These are phyloP conservation scores for Cabera pusaria DNA, from an alignment of 2,888 invertebrate genomes.

Conservation along the genomic window DNA sequence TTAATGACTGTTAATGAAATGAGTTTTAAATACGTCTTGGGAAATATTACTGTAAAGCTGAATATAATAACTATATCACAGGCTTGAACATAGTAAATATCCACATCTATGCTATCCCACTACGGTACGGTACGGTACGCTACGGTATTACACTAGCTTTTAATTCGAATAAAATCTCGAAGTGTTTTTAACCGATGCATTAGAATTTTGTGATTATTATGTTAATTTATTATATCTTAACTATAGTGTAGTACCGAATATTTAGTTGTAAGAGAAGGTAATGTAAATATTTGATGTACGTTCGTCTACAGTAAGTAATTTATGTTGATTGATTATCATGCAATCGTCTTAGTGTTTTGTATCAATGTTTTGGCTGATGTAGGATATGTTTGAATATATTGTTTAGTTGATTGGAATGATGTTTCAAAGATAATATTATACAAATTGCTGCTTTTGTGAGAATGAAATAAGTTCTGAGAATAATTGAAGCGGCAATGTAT, in stretches of 20 bases:
- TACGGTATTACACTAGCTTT: conserved; percentile 28
- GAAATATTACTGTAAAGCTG: background rate
- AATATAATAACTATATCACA: background rate
- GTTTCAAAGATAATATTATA: no score
- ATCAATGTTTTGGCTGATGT: conserved; percentile 17
- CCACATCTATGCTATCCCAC: conserved; percentile 7
- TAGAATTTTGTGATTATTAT: conserved; percentile 30
- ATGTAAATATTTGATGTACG: conserved; percentile 67
- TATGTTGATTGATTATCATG: conserved; percentile 60
- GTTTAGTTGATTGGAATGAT: background rate
- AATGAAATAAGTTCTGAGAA: no score
- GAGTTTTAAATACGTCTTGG: conserved; percentile 42
- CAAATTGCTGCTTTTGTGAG: no score
- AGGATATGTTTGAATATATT: conserved; percentile 5
- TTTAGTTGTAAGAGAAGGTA: conserved; percentile 34
- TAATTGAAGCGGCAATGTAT: no score
- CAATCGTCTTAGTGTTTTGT: conserved; percentile 36
- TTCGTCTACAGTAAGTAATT: conserved; percentile 53
- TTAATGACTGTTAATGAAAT: conserved; percentile 45
- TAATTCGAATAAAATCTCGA: conserved; percentile 16
- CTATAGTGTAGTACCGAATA: conserved; percentile 32
- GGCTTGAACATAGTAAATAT: background rate
- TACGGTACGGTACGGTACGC: no score
- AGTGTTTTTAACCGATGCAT: conserved; percentile 27
- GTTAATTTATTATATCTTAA: conserved; percentile 24